Percentiles rank a stretch among this genome's conserved stretches.
These are phyloP conservation scores for Mus caroli DNA, from an alignment of 2,797 vertebrate genomes.

Conservation along the genomic window DNA sequence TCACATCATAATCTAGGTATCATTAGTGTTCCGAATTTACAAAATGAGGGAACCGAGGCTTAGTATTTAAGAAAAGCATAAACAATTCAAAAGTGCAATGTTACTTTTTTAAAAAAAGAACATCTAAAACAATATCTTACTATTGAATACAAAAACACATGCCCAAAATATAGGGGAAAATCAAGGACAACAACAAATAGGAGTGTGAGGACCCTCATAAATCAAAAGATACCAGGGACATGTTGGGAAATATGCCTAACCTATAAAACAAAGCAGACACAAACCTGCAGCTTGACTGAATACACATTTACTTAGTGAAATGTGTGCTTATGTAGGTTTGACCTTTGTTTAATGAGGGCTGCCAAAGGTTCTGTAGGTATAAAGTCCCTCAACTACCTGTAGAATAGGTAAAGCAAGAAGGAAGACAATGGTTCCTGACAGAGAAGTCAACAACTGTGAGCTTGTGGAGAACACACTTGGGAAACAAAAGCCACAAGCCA, in stretches of 20 bases:
- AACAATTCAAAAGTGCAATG: background rate
- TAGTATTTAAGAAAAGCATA: background rate
- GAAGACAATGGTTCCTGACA: background rate
- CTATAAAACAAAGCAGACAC: background rate
- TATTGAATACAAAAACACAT: background rate
- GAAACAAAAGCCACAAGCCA: background rate
- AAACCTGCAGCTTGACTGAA: background rate
- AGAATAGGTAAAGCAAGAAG: too few relatives aligned
- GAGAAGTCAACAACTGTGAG: background rate
- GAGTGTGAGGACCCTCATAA: background rate
- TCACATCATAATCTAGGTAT: background rate
- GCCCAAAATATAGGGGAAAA: slow-evolving; percentile 13
- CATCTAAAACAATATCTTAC: background rate
- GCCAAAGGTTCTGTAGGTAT: background rate
- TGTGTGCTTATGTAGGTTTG: background rate
- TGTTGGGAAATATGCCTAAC: background rate
- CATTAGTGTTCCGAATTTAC: background rate
- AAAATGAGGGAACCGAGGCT: background rate
- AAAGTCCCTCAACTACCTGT: background rate
- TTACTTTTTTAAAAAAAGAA: background rate
- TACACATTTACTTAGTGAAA: background rate
- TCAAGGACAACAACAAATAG: background rate
- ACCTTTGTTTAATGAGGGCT: background rate
- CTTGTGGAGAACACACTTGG: too few relatives aligned
- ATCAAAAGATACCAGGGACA: slow-evolving; percentile 8